Evolutionary conservation across 1,140 invertebrate genomes (phyloP), one percentile per base, ranked within the genome.

Genomic region (Neodiprion pinetum): DNA sequence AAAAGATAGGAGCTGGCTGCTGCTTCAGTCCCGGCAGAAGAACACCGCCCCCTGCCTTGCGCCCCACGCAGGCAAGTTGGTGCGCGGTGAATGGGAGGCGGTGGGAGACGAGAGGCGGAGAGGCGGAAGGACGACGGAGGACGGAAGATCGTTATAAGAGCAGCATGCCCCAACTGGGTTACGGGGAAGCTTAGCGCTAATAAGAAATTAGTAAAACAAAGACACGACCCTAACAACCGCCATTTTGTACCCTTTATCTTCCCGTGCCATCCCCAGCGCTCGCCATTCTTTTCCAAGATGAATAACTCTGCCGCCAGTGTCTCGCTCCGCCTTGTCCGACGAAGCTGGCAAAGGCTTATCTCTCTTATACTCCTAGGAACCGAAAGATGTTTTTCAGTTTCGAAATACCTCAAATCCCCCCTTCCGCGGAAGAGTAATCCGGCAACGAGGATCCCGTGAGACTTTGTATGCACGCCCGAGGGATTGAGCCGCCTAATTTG

Each of bases 1-100:
- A 81, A 80, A 80, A 82, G 79, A 77, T 78, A 78, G 74, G 76
- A 53, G 69, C 23, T 74, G 68, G 68, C 65, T 40, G 28, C 28
- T 71, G 70, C 48, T 71, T 49, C n/a, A 49, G 48, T 17, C 9
- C 47, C 70, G 21, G 12, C 12, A 71, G 40, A 48, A 47, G 70
- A 12, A 17, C 67, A 21, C 17, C 21, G 21, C 21, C 68, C 68
- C 47, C 23, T 21, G 68, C 21, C 68, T 12, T 47, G 14, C 4
- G 21, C 68, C 21, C 68, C 23, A 14, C 68, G 68, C 79, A 76
- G 76, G 78, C 76, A 74, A 72, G 70, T 77, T 70, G 47, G 73
- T 67, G 23, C 48, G 40, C 61, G 68, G 65, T 74, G 49, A 14
- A 65, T 67, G 47, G 40, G 28, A 61, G 73, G 53, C 67, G 40